These are phyloP conservation scores for Pachycephala philippinensis DNA, from an alignment of 2,113 vertebrate genomes.

Conservation along the genomic window DNA sequence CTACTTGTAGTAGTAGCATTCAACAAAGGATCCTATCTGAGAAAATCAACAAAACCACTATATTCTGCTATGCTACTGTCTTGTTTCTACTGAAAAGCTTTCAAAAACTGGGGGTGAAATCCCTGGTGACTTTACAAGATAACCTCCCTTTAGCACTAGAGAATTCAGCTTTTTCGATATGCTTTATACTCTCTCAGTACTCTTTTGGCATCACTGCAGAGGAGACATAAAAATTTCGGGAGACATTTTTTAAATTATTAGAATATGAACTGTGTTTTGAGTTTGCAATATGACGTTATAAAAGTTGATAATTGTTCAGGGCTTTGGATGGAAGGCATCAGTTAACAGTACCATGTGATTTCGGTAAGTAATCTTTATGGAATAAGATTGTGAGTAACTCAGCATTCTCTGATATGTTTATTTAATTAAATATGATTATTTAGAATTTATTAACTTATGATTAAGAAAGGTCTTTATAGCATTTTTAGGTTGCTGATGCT, in stretches of 20 bases:
- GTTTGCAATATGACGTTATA: neutral
- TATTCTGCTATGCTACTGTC: neutral
- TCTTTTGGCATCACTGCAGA: neutral
- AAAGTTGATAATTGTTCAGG: neutral
- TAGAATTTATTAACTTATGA: neutral
- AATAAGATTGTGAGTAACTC: neutral
- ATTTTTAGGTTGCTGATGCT: neutral
- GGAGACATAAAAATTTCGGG: neutral
- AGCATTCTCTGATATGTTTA: neutral
- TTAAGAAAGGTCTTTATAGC: neutral
- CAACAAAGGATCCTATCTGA: neutral
- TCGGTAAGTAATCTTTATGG: neutral
- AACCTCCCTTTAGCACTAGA: neutral
- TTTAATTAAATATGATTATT: neutral
- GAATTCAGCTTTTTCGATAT: neutral
- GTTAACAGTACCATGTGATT: neutral
- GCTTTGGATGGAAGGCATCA: neutral
- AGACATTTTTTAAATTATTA: neutral
- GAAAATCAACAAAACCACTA: neutral
- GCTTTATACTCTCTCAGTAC: neutral
- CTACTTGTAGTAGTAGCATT: constrained; percentile 33
- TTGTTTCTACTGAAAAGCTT: neutral
- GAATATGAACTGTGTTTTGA: neutral
- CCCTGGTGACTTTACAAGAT: neutral
- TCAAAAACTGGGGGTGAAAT: neutral